A percentile compares a stretch with the other conserved stretches of the same genome.
Conservation (phyloP, 2,797 vertebrate genomes). For the Poeciliopsis presidionis region DNA sequence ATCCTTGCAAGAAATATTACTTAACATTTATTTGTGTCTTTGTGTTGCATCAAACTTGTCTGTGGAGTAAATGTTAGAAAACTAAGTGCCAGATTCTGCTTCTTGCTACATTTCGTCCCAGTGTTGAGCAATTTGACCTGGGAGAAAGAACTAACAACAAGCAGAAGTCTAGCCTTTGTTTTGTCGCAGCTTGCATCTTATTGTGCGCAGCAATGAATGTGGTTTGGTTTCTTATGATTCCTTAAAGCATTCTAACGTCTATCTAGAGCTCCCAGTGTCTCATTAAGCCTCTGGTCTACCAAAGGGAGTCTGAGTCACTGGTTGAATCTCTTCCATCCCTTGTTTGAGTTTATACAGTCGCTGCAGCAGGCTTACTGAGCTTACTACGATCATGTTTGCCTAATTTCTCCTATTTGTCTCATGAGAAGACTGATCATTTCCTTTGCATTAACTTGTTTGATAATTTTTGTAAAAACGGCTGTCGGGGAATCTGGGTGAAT, state of each 20-base stretch:
- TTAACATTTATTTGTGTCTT: background rate
- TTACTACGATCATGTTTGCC: background rate
- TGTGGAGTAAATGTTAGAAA: background rate
- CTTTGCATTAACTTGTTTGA: conserved; percentile 3
- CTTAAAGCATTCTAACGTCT: conserved; percentile 26
- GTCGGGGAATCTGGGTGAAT: background rate
- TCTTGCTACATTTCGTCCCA: background rate
- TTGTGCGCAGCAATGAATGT: background rate
- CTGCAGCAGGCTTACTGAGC: conserved; percentile 10
- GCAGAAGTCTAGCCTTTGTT: background rate
- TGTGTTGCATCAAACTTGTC: background rate
- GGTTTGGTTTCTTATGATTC: conserved; percentile 1
- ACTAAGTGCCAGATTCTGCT: background rate
- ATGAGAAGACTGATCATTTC: background rate
- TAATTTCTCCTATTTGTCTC: background rate
- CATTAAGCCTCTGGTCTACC: conserved; percentile 40
- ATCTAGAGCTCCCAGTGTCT: conserved; percentile 52
- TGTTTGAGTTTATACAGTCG: conserved; percentile 50
- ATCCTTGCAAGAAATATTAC: background rate
- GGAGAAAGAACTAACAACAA: background rate
- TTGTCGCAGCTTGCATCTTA: background rate
- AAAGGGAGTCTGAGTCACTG: conserved; percentile 54
- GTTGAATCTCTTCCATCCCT: conserved; percentile 65
- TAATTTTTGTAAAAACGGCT: background rate
- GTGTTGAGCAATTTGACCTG: conserved; percentile 15